These are phyloP conservation scores for Urosaurus nigricauda DNA, from an alignment of 2,797 vertebrate species.

Conservation along the genomic window DNA sequence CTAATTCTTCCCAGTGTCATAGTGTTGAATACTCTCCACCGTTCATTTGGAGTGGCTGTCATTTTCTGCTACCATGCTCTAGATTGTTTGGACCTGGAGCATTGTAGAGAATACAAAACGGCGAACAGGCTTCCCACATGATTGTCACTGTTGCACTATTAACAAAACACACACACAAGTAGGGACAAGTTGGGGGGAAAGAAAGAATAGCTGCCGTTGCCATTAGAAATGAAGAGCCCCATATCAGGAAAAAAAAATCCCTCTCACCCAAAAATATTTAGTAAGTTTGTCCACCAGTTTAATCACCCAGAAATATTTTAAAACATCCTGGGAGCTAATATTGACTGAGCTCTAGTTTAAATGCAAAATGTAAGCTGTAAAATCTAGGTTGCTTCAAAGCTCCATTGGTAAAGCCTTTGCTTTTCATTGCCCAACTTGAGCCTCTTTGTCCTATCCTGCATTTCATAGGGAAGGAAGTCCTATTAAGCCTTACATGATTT, in stretches of 20 bases:
- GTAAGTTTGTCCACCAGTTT: not conserved
- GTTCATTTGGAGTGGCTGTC: no score
- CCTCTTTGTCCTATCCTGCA: not conserved
- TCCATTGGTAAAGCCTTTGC: not conserved
- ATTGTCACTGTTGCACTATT: not conserved
- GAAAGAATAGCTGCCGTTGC: not conserved
- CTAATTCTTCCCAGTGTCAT: not conserved
- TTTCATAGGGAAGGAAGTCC: slow-evolving; percentile 23
- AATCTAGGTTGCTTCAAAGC: not conserved
- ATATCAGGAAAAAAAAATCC: not conserved
- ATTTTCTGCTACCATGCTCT: not conserved
- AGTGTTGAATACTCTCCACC: not conserved
- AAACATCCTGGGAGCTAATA: not conserved
- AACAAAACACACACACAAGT: not conserved
- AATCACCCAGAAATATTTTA: not conserved
- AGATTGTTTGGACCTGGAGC: not conserved
- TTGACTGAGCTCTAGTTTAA: not conserved
- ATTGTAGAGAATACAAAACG: not conserved
- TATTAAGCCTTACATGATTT: slow-evolving; percentile 18
- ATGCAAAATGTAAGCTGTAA: not conserved
- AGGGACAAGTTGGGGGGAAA: not conserved
- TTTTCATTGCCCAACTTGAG: not conserved
- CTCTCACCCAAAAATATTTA: not conserved
- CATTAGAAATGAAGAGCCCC: not conserved
- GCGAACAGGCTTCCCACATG: not conserved